Conservation (phyloP, 2,113 vertebrate species). For the Sylvia atricapilla region DNA sequence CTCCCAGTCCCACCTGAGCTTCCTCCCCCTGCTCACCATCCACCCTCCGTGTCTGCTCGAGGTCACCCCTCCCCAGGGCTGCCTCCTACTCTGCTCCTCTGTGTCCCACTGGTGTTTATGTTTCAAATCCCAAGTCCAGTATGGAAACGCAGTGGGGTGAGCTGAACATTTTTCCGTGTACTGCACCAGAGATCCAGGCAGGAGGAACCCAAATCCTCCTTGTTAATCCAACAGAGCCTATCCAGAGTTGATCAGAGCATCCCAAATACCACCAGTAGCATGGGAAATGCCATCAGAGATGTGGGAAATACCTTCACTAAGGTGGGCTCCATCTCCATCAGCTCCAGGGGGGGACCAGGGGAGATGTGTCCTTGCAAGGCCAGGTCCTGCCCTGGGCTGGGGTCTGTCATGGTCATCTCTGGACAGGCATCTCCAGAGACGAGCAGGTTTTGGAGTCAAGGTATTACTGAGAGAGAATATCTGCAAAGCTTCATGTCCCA, state of each 20-base stretch:
- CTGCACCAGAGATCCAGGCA: neutral
- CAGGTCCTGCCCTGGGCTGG: neutral
- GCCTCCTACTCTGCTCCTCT: neutral
- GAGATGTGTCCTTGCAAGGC: neutral
- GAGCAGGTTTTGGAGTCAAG: neutral
- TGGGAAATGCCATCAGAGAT: neutral
- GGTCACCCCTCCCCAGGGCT: neutral
- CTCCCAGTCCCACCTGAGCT: neutral
- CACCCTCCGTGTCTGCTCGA: neutral
- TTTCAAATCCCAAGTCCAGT: neutral
- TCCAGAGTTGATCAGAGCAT: neutral
- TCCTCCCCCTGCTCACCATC: neutral
- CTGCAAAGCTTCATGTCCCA: neutral
- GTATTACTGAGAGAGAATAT: neutral
- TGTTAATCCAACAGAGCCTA: neutral
- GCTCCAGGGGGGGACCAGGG: neutral
- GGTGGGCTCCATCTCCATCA: neutral
- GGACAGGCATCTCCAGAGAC: neutral
- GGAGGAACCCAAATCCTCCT: neutral
- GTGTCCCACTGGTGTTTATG: neutral
- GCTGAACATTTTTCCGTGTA: neutral
- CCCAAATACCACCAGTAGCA: neutral
- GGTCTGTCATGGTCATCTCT: neutral
- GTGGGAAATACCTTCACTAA: neutral
- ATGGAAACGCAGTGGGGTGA: accelerated